A percentile compares a stretch with the other conserved stretches of the same genome.
These are phyloP conservation scores for Melanotaenia nigrans DNA, from an alignment of 2,797 vertebrate species.

Conservation along the genomic window DNA sequence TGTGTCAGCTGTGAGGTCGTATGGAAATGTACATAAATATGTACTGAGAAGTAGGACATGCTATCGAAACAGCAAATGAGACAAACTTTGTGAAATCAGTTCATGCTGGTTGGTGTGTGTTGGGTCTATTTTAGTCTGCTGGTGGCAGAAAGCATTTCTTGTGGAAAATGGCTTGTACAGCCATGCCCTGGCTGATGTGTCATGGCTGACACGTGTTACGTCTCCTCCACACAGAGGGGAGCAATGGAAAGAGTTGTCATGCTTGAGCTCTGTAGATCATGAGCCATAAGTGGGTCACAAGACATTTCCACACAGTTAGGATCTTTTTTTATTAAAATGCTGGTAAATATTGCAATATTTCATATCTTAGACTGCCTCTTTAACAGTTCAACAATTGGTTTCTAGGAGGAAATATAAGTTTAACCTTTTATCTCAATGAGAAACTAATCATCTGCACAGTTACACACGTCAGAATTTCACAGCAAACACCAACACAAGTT, in stretches of 20 bases:
- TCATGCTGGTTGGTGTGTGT: conserved; percentile 53
- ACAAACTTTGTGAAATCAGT: conserved; percentile 52
- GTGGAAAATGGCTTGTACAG: conserved; percentile 54
- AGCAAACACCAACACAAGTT: conserved; percentile 44
- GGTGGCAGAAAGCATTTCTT: conserved; percentile 37
- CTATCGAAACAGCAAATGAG: conserved; percentile 51
- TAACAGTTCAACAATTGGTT: conserved; percentile 2
- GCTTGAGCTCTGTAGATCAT: conserved; percentile 42
- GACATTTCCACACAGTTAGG: conserved; percentile 34
- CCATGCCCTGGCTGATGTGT: conserved; percentile 51
- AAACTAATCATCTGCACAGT: conserved; percentile 11
- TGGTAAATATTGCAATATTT: conserved; percentile 3
- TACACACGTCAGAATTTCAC: conserved; percentile 31
- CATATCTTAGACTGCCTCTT: neutral
- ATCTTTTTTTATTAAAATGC: neutral
- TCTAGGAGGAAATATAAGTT: neutral
- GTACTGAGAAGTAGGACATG: conserved; percentile 60
- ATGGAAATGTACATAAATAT: conserved; percentile 55
- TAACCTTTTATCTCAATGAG: neutral
- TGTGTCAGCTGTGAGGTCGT: conserved; percentile 27
- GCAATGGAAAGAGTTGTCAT: conserved; percentile 34
- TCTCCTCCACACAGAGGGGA: conserved; percentile 34
- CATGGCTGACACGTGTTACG: conserved; percentile 47
- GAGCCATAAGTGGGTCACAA: conserved; percentile 58
- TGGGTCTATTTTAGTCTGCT: conserved; percentile 38